Evolutionary conservation across 2,888 invertebrate genomes (phyloP).

Genomic region (Desoria tigrina): DNA sequence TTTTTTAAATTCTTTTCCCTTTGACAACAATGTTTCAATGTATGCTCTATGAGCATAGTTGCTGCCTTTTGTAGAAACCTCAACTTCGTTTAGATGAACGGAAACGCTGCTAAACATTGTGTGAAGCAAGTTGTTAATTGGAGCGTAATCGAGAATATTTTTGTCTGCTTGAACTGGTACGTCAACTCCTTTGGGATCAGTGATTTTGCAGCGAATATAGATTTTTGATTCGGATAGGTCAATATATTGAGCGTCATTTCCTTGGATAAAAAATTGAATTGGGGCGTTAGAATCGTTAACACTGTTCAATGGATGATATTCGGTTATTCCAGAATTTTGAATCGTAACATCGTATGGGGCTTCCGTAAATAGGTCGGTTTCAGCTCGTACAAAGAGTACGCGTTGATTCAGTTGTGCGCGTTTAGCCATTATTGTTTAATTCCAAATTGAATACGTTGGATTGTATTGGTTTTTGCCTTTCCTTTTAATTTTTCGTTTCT

Average conservation of each 20-base stretch:
- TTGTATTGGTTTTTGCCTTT: not conserved
- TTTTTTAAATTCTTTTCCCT: constrained; percentile 4
- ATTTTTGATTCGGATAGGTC: not conserved
- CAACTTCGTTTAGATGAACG: not conserved
- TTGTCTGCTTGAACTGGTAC: not conserved
- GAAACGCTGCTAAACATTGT: not conserved
- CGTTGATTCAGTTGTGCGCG: too few relatives aligned
- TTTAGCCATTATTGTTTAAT: not conserved
- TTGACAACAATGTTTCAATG: constrained; percentile 2
- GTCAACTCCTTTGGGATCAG: not conserved
- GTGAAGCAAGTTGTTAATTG: constrained; percentile 8
- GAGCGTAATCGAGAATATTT: too few relatives aligned
- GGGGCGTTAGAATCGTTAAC: not conserved
- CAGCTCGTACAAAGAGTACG: too few relatives aligned
- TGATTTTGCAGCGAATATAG: constrained; percentile 6
- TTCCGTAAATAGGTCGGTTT: not conserved
- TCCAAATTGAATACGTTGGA: not conserved
- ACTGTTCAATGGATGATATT: constrained; percentile 1
- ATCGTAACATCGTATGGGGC: not conserved
- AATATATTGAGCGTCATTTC: not conserved
- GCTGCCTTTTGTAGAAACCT: not conserved
- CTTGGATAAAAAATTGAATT: constrained; percentile 8
- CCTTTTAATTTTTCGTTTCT: not conserved
- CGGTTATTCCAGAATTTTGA: not conserved
- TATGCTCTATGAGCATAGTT: constrained; percentile 2